These are phyloP conservation scores for Acronicta alni DNA, from an alignment of 2,888 invertebrate genomes.

Conservation along the genomic window DNA sequence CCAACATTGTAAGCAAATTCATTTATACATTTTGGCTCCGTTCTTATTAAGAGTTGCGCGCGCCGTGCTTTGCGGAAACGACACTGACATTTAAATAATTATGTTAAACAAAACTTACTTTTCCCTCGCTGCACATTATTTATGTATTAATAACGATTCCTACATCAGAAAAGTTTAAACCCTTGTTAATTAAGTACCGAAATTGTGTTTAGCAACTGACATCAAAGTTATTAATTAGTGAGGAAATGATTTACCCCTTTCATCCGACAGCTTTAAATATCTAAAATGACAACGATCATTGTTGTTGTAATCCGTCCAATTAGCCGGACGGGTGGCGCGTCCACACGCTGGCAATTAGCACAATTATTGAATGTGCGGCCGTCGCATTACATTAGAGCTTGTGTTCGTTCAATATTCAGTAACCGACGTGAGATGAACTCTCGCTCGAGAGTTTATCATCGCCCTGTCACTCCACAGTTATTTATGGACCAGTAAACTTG, in stretches of 20 bases:
- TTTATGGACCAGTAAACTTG: constrained; percentile 89
- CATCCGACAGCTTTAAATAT: constrained; percentile 11
- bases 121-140: constrained; percentile 9
- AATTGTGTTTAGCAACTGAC: neutral
- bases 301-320: constrained; percentile 38
- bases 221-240: neutral
- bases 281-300: constrained; percentile 32
- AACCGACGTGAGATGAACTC: constrained; percentile 85
- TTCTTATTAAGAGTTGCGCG: constrained; percentile 34
- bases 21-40: constrained; percentile 44
- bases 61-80: constrained; percentile 8
- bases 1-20: constrained; percentile 55
- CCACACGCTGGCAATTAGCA: constrained; percentile 48
- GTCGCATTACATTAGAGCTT: constrained; percentile 70
- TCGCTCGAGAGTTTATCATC: constrained; percentile 86
- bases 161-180: neutral
- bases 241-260: constrained; percentile 1
- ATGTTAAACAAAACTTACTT: constrained; percentile 27
- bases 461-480: constrained; percentile 87
- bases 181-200: neutral
- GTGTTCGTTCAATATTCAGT: constrained; percentile 82
- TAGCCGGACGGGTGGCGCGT: constrained; percentile 16
- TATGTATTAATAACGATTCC: constrained; percentile 9
- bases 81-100: constrained; percentile 34
- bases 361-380: constrained; percentile 57